Conservation (phyloP, 2,113 vertebrate genomes). For the Neomonachus schauinslandi region DNA sequence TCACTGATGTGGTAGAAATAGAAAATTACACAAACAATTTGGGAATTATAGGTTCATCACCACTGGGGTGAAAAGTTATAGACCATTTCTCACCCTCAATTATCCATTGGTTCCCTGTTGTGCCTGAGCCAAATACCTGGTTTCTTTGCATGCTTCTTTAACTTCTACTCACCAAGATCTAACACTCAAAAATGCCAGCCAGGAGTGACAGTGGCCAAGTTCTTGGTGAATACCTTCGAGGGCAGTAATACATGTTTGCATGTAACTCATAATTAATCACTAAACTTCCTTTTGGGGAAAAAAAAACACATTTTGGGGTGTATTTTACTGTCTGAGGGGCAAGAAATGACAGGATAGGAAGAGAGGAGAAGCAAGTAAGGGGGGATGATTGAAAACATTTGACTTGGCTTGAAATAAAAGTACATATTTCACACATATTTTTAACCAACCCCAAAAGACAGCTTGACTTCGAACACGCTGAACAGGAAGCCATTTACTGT, state of each 20-base stretch:
- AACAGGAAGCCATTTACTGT: slow-evolving; percentile 97
- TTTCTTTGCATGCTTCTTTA: slow-evolving; percentile 60
- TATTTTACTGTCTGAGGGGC: slow-evolving; percentile 77
- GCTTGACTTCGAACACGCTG: slow-evolving; percentile 92
- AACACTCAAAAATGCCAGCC: slow-evolving; percentile 69
- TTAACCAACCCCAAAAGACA: slow-evolving; percentile 92
- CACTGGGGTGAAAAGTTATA: slow-evolving; percentile 72
- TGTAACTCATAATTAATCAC: slow-evolving; percentile 84
- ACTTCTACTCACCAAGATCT: slow-evolving; percentile 60
- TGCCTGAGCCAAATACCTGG: slow-evolving; percentile 67
- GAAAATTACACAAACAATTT: slow-evolving; percentile 83
- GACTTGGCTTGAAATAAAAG: slow-evolving; percentile 94
- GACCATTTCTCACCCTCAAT: slow-evolving; percentile 78
- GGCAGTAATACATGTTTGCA: slow-evolving; percentile 86
- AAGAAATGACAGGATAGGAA: slow-evolving; percentile 76
- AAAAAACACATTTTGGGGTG: slow-evolving; percentile 86
- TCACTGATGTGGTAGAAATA: slow-evolving; percentile 80
- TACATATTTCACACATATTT: slow-evolving; percentile 91
- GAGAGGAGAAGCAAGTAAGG: slow-evolving; percentile 58
- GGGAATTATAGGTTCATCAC: slow-evolving; percentile 83
- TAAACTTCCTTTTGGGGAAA: slow-evolving; percentile 84
- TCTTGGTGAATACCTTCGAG: slow-evolving; percentile 86
- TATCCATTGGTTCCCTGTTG: slow-evolving; percentile 72
- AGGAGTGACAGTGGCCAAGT: slow-evolving; percentile 77
- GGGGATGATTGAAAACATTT: slow-evolving; percentile 91